Evolutionary conservation across 2,888 invertebrate genomes (phyloP), one percentile per base, ranked within the genome.

Genomic region (Zootermopsis nevadensis): DNA sequence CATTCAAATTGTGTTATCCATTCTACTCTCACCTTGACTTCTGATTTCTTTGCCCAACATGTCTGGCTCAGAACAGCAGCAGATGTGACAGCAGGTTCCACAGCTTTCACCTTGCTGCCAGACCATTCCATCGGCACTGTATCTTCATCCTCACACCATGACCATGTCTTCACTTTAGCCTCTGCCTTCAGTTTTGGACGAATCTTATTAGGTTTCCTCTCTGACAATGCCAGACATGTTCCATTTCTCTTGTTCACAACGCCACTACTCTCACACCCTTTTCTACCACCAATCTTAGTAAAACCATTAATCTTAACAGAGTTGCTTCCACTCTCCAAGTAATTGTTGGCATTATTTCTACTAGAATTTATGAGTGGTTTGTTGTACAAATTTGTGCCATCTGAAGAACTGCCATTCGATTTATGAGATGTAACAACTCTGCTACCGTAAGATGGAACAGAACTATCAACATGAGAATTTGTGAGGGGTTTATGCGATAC

Each of bases 151-250:
- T 91, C 90, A 38, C 92, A 92, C 87, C 91, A 91, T 3, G 90
- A 67, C 84, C 84, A 85, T 8, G 84, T 27, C 88, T 94, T 94
- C 30, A 88, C 87, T 85, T 94, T 94, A 0, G 93, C 93, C 87
- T 95, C 95, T 0, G 94, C 94, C 89, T 94, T 94, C 77, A 95
- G 88, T 88, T 94, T 95, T 0, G 95, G 94, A 83, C 94, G 92
- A 35, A 94, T 93, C 90, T 94, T 94, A 85, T 83, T 83, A n/a
- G 85, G 84, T 48, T 83, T 85, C 92, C 92, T 3, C 91, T 91
- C 81, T 8, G n/a, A 1, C 19, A 19, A 12, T 48, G 48, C 12
- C 19, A 30, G 6, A 76, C 27, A 30, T 19, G 48, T 42, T 30
- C 38, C 42, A 76, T 30, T 76, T 60, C 27, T 27, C 60, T 60